These are phyloP conservation scores for Gasterosteus nipponicus DNA, from an alignment of 2,113 vertebrate species.

Conservation along the genomic window DNA sequence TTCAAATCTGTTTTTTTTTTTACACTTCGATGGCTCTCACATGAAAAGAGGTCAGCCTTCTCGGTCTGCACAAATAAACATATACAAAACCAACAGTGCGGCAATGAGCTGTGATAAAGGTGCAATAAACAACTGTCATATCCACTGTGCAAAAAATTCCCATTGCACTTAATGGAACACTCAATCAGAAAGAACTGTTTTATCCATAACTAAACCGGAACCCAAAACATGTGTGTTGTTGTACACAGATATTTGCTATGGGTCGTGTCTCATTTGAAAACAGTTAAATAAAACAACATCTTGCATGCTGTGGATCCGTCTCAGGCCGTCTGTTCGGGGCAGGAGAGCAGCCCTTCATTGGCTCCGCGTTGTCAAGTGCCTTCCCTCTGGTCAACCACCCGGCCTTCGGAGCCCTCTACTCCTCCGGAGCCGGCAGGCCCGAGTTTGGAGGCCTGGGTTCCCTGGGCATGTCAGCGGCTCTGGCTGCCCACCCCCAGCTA, in stretches of 20 bases:
- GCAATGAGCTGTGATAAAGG: constrained; percentile 37
- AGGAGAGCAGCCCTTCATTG: constrained; percentile 89
- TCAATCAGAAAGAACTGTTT: neutral
- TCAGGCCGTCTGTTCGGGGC: constrained; percentile 90
- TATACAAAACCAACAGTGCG: constrained; percentile 12
- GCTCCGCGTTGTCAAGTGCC: constrained; percentile 91
- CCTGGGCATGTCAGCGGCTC: constrained; percentile 89
- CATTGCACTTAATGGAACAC: constrained; percentile 4
- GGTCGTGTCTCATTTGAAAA: constrained; percentile 23
- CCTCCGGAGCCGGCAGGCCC: constrained; percentile 85
- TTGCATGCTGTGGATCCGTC: constrained; percentile 26
- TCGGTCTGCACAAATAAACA: constrained; percentile 43
- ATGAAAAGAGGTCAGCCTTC: constrained; percentile 29
- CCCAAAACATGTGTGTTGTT: constrained; percentile 2
- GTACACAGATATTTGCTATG: neutral
- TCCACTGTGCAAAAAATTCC: constrained; percentile 9
- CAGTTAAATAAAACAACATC: constrained; percentile 39
- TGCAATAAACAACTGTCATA: constrained; percentile 55
- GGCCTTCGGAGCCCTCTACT: constrained; percentile 86
- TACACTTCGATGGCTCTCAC: constrained; percentile 37
- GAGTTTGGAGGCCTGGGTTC: constrained; percentile 93
- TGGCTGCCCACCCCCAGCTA: constrained; percentile 90
- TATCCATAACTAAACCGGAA: constrained; percentile 10
- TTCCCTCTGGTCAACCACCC: constrained; percentile 92
- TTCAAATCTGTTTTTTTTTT: constrained; percentile 39